These are phyloP conservation scores for Petrolisthes manimaculis DNA, from an alignment of 2,888 invertebrate species.

Conservation along the genomic window DNA sequence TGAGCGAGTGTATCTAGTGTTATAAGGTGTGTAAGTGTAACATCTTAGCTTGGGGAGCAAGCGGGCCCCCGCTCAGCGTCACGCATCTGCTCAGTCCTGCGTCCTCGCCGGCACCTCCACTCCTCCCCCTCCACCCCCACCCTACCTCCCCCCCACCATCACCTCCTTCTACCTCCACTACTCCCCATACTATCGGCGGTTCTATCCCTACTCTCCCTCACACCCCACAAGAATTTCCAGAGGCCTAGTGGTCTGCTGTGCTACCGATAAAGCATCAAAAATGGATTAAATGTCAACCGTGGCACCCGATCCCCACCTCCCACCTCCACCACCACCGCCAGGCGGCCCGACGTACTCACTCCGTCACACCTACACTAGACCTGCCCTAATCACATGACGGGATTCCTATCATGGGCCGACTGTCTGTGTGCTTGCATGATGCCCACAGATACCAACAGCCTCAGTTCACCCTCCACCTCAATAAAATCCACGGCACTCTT, in stretches of 20 bases:
- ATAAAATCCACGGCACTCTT: constrained; percentile 29
- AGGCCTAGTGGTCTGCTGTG: constrained; percentile 59
- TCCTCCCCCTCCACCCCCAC: constrained; percentile 53
- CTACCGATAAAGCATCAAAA: constrained; percentile 55
- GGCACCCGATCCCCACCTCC: background rate
- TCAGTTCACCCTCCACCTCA: constrained; percentile 5
- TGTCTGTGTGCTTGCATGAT: constrained; percentile 40
- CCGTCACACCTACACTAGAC: constrained; percentile 44
- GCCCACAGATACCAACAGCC: constrained; percentile 43
- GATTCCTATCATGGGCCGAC: constrained; percentile 24
- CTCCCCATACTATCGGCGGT: background rate
- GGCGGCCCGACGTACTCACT: background rate
- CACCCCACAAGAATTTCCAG: constrained; percentile 54
- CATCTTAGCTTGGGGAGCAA: constrained; percentile 58
- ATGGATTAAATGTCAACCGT: constrained; percentile 60
- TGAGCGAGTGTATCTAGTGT: constrained; percentile 63
- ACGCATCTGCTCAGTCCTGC: constrained; percentile 61
- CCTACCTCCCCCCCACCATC: constrained; percentile 35
- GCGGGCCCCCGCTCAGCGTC: constrained; percentile 56
- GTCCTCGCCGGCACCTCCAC: constrained; percentile 55
- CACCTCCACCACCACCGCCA: too few species aligned
- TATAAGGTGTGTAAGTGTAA: constrained; percentile 60
- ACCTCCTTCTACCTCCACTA: constrained; percentile 26
- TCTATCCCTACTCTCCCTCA: constrained; percentile 21
- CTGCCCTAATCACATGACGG: constrained; percentile 43